Base-by-base conservation (phyloP, 2,113 vertebrate genomes). In the Peromyscus maniculatus region DNA sequence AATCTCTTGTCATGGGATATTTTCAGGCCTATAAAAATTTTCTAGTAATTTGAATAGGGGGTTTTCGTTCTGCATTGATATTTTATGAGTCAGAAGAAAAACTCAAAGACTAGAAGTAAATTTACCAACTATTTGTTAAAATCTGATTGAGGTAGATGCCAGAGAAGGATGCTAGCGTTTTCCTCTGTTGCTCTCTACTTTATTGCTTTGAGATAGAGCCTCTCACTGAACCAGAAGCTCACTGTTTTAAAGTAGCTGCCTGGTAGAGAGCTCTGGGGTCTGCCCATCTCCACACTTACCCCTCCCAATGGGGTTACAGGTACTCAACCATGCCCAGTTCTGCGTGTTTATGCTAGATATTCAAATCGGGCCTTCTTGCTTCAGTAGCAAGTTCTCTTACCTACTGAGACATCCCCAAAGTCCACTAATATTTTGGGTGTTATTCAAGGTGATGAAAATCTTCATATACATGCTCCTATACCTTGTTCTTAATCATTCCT, bases 41-140 rank as follows among this genome's bases (percentile, higher is more conserved):
- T 66, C 13, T 12, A 86, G 69, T 69, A 88, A 83, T 84, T 69
- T 95, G 49, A 94, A 87, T 5, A 90, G 8, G 26, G 22, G 2
- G 82, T 49, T 69, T 88, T 33, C 17, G 17, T 31, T 82, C 26
- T 77, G n/a, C n/a, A 13, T 1, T 78, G 36, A 66, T 24, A 94
- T 77, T 67, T 80, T 89, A n/a, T 26, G 93, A 80, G n/a, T 46
- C 5, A 89, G 12, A 24, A 46, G 8, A 94, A 19, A 69, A 80
- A 92, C 92, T 80, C 49, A 93, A 89, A 89, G 21, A 22, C 52
- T 77, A 19, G 12, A 77, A 86, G 52, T 91, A 80, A 87, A 88
- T 74, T 57, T 7, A 43, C 2, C 49, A 72, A 64, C 22, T 64
- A n/a, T 66, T 57, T 84, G 59, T 69, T 57, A 77, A 91, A 28